Evolutionary conservation across 2,888 invertebrate genomes (phyloP), one percentile per base, ranked within the genome.

Genomic region (Malthinus seriepunctatus): DNA sequence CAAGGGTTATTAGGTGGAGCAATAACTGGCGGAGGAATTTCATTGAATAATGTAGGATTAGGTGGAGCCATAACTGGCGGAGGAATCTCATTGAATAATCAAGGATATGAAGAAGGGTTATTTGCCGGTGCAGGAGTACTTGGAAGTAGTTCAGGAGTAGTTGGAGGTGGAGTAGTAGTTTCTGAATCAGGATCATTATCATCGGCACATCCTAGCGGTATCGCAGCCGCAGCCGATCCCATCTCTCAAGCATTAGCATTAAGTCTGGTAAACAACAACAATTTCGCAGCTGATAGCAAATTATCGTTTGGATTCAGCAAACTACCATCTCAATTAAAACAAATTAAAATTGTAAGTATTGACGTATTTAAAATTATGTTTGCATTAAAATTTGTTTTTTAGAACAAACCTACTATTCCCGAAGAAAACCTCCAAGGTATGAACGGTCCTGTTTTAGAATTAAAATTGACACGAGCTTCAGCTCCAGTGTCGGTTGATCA

Each of bases 301-400:
- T 67, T 85, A 6, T 73, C 80, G 3, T 85, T 80, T 63, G 85
- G 85, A 1, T 84, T 82, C 59, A 74, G 77, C 8, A 79, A 77
- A 10, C 57, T 78, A 9, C 85, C 85, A 1, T 68, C 76, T 10
- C 81, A 84, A 49, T 71, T 73, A 0, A 71, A 74, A 14, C 68
- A 71, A 12, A 23, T 3, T 23, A 23, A 23, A 23, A 2, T 5
- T 23, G 23, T 23, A 23, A 23, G 23, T 23, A 23, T 23, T 23
- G 2, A 5, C 23, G 23, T 23, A 23, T 2, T 23, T 23, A 23
- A 23, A 23, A 23, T 23, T 2, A 23, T 23, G n/a, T n/a, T 5
- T 23, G 23, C 23, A 2, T 23, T 23, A 23, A 3, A 23, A 23
- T 23, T 23, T 7, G 6, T 63, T 9, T 42, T 42, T 1, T 42